These are phyloP conservation scores for Eumerus sabulonum DNA, from an alignment of 2,888 invertebrate species.

Conservation along the genomic window DNA sequence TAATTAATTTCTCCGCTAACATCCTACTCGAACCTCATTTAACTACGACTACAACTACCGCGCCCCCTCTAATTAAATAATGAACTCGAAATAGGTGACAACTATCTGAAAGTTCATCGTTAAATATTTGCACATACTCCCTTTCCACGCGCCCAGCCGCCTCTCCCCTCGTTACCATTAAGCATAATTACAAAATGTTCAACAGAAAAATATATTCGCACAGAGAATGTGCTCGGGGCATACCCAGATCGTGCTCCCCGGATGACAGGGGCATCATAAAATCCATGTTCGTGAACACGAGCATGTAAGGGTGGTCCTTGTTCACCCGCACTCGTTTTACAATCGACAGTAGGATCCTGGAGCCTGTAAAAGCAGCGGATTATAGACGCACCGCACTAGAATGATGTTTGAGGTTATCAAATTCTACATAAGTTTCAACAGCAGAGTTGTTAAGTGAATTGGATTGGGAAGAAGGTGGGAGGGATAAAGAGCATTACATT, in stretches of 20 bases:
- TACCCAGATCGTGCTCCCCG: no score
- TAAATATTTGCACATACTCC: conserved; percentile 40
- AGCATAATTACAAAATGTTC: conserved; percentile 52
- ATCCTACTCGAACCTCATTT: conserved; percentile 14
- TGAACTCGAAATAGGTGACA: conserved; percentile 65
- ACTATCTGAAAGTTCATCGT: conserved; percentile 61
- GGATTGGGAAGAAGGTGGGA: conserved; percentile 4
- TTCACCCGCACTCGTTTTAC: conserved; percentile 14
- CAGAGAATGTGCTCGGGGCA: no score
- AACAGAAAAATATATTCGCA: background rate
- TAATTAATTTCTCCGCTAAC: conserved; percentile 22
- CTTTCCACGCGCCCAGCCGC: background rate
- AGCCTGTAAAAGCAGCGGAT: conserved; percentile 17
- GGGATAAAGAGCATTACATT: conserved; percentile 42
- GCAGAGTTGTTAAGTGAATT: conserved; percentile 34
- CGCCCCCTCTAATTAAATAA: conserved; percentile 58
- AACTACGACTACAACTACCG: conserved; percentile 13
- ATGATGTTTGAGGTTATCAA: conserved; percentile 60
- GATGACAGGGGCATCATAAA: no score
- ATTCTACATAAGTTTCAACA: conserved; percentile 39
- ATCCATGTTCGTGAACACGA: background rate
- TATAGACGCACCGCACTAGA: conserved; percentile 36
- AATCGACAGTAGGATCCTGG: conserved; percentile 29
- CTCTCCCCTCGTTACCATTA: conserved; percentile 34
- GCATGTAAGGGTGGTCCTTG: conserved; percentile 8